These are phyloP conservation scores for Amblyjoppa fuscipennis DNA, from an alignment of 2,888 invertebrate species.

Conservation along the genomic window DNA sequence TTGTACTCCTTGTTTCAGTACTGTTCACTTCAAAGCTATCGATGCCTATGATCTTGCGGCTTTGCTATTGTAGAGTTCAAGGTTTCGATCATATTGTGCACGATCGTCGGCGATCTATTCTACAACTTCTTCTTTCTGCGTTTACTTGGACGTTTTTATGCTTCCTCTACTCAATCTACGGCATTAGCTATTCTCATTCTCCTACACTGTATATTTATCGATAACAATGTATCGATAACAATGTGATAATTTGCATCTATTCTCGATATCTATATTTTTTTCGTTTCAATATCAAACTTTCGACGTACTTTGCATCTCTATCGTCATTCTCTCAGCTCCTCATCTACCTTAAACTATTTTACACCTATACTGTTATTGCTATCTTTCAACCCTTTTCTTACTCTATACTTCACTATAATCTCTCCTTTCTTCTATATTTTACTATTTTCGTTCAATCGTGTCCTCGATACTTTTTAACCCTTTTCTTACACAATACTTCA, in stretches of 20 bases:
- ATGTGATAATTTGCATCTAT: not conserved
- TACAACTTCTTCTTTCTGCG: conserved; percentile 31
- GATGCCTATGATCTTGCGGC: not conserved
- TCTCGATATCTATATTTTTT: not conserved
- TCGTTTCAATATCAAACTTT: not conserved
- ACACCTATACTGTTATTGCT: not conserved
- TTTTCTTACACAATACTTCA: conserved; percentile 6
- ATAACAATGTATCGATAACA: not conserved
- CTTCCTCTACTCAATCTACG: not conserved
- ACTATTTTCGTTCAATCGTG: not conserved
- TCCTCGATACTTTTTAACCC: not conserved
- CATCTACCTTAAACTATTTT: conserved; percentile 17
- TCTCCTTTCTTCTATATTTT: not conserved
- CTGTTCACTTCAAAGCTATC: not conserved
- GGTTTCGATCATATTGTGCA: not conserved
- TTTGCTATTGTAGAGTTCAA: not conserved
- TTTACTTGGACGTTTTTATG: conserved; percentile 15
- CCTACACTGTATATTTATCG: not conserved
- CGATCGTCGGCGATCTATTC: not conserved
- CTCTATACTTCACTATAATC: conserved; percentile 4
- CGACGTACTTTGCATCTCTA: not conserved
- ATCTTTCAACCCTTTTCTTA: conserved; percentile 8
- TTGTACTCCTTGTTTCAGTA: not conserved
- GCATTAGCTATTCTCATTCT: conserved; percentile 2
- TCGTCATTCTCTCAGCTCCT: not conserved